Conservation (phyloP, 92 coral and sea anemone species). For the Scolanthus callimorphus region DNA sequence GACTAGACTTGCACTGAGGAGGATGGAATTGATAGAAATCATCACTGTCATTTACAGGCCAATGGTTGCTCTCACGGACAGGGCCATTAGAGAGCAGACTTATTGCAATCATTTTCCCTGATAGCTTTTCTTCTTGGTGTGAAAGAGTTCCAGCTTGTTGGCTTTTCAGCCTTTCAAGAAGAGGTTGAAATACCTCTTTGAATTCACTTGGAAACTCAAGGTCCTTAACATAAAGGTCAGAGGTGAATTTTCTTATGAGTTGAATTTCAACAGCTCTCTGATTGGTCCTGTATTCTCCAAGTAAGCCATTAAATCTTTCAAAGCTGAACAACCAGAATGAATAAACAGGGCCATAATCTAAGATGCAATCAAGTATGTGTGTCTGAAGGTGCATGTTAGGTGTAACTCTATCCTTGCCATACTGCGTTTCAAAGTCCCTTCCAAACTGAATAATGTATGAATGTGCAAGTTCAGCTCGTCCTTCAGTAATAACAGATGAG, state of each 20-base stretch:
- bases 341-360: constrained; percentile 48
- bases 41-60: constrained; percentile 1
- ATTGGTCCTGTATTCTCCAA: constrained; percentile 43
- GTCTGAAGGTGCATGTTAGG: constrained; percentile 46
- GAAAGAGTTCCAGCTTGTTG: constrained; percentile 30
- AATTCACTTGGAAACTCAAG: constrained; percentile 25
- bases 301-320: constrained; percentile 53
- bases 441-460: constrained; percentile 1
- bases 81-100: constrained; percentile 55
- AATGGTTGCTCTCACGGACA: constrained; percentile 12
- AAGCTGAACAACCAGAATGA: constrained; percentile 69
- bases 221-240: constrained; percentile 29
- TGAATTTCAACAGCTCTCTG: constrained; percentile 42
- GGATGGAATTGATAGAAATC: not conserved
- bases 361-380: constrained; percentile 19
- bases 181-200: constrained; percentile 19
- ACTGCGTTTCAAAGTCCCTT: constrained; percentile 12
- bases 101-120: constrained; percentile 18
- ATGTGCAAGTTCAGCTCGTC: too few relatives aligned
- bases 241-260: constrained; percentile 38
- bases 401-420: constrained; percentile 28
- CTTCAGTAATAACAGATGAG: constrained; percentile 34
- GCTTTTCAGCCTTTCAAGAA: constrained; percentile 20
- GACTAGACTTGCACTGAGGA: not conserved
- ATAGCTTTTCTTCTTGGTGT: constrained; percentile 4